Percentiles rank a stretch among this genome's conserved stretches.
Evolutionary conservation across 2,113 vertebrate species (phyloP).

Genomic region (Scatophagus argus): DNA sequence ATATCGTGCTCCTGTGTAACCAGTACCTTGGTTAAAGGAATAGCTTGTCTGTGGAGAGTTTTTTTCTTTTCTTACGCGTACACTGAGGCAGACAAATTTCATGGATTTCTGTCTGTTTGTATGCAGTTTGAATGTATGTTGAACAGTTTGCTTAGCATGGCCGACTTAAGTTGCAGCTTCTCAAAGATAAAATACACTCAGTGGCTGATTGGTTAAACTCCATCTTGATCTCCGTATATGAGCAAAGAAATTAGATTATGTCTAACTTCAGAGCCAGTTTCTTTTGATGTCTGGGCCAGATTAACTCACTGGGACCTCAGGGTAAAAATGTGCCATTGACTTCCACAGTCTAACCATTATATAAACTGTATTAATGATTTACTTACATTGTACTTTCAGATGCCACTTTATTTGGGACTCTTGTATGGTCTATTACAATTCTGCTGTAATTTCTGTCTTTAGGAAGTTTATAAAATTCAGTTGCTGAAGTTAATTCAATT

Average conservation of each 20-base stretch:
- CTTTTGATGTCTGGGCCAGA: not conserved
- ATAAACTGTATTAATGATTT: not conserved
- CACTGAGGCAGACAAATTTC: conserved; percentile 15
- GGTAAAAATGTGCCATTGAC: not conserved
- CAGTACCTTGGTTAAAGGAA: conserved; percentile 18
- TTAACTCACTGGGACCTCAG: not conserved
- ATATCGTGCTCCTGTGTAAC: conserved; percentile 12
- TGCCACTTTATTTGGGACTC: conserved; percentile 1
- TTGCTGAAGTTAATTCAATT: too few species aligned
- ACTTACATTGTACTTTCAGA: not conserved
- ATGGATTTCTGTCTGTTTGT: conserved; percentile 2
- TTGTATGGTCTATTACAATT: not conserved
- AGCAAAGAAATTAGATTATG: not conserved
- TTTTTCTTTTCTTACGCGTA: not conserved
- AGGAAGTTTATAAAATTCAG: not conserved
- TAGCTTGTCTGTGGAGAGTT: not conserved
- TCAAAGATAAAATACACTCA: not conserved
- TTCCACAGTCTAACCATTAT: not conserved
- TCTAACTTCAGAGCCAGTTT: not conserved
- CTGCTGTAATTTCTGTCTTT: not conserved
- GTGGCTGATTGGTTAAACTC: not conserved
- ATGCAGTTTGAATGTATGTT: conserved; percentile 1
- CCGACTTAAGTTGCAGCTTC: not conserved
- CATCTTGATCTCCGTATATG: not conserved
- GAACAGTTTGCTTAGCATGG: not conserved